phyloP scores from a whole-genome alignment of 2,113 vertebrate species.

The Lampris megalopsis region DNA sequence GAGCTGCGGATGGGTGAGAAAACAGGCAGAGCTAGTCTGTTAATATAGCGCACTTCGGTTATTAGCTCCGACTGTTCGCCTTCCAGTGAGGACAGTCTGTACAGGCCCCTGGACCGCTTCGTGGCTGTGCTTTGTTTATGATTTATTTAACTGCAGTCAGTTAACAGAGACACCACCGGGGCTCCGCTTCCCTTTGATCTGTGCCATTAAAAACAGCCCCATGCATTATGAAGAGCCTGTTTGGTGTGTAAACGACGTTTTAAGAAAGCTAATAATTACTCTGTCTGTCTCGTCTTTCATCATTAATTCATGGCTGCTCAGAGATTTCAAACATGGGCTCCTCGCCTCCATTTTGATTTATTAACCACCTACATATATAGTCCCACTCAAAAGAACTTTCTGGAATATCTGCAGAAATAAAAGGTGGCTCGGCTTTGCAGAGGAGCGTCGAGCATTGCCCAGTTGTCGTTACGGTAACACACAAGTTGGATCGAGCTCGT shows the following conservation, averaged over 20 bases:
- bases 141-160: constrained; percentile 65
- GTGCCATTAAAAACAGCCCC: constrained; percentile 61
- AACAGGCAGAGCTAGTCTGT: constrained; percentile 4
- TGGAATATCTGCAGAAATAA: constrained; percentile 25
- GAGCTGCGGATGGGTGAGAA: constrained; percentile 10
- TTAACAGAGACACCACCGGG: constrained; percentile 59
- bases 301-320: constrained; percentile 66
- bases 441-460: not conserved
- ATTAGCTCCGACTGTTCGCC: constrained; percentile 20
- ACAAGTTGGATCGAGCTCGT: constrained; percentile 46
- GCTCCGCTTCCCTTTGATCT: constrained; percentile 68
- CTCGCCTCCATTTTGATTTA: constrained; percentile 61
- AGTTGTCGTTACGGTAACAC: not conserved
- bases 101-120: constrained; percentile 12
- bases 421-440: constrained; percentile 18
- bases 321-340: constrained; percentile 40
- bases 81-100: constrained; percentile 34
- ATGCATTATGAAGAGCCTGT: constrained; percentile 68
- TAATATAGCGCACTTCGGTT: not conserved
- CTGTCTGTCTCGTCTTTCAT: constrained; percentile 73
- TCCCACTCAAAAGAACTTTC: constrained; percentile 72
- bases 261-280: constrained; percentile 76
- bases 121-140: constrained; percentile 60
- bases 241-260: constrained; percentile 71
- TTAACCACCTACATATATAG: constrained; percentile 56